Percentiles rank a stretch among this genome's conserved stretches.
phyloP scores from a whole-genome alignment of 2,113 vertebrate species.

The Oreochromis tanganicae region DNA sequence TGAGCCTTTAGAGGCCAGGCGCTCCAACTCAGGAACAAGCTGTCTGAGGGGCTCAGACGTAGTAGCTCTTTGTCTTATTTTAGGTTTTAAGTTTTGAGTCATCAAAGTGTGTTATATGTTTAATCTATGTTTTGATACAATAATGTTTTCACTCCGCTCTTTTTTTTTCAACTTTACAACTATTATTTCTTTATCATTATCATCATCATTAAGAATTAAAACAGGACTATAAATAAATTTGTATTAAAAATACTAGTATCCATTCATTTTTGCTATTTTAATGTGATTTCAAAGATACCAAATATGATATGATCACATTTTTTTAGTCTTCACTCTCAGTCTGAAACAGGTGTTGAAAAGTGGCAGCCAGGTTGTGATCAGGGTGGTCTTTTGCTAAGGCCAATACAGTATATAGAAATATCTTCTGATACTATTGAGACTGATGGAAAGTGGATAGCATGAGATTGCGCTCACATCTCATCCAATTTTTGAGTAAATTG shows the following conservation, averaged over 20 bases:
- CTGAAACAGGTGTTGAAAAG: neutral
- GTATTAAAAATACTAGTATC: neutral
- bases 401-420: neutral
- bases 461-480: neutral
- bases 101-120: neutral
- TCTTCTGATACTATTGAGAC: neutral
- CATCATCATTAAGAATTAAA: neutral
- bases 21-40: accelerated
- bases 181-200: neutral
- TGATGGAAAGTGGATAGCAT: slow-evolving; percentile 1
- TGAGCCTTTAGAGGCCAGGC: neutral
- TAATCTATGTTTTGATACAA: neutral
- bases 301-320: neutral
- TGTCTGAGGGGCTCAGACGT: neutral
- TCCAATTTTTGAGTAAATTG: neutral
- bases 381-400: neutral
- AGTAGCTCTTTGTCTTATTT: neutral
- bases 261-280: neutral
- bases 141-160: neutral
- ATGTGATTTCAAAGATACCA: neutral
- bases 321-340: neutral
- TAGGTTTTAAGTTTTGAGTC: neutral
- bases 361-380: neutral
- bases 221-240: accelerated
- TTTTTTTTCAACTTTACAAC: neutral